These are phyloP conservation scores for Sisor rabdophorus DNA, from an alignment of 2,113 vertebrate species.

Conservation along the genomic window DNA sequence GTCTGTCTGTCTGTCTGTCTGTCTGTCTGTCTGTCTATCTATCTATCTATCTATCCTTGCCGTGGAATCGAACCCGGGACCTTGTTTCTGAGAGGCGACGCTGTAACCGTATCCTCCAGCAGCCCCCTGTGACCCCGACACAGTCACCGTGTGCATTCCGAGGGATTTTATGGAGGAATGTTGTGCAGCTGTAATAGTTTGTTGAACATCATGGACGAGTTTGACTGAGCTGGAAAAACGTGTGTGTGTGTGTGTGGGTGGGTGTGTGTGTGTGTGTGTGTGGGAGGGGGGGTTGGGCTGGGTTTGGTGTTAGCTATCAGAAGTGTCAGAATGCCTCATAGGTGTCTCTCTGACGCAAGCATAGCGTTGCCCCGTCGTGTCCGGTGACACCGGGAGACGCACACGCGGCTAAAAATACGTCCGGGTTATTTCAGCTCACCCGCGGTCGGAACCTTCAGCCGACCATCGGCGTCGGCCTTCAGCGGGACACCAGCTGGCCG, in stretches of 20 bases:
- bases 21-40: no score
- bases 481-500: neutral
- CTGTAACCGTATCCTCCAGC: no score
- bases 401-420: constrained; percentile 79
- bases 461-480: constrained; percentile 44
- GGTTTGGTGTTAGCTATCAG: constrained; percentile 61
- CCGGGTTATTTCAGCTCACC: constrained; percentile 61
- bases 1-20: no score
- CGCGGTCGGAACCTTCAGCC: constrained; percentile 49
- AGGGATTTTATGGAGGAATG: neutral
- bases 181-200: neutral
- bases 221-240: neutral
- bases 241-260: neutral
- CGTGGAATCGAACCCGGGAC: no score
- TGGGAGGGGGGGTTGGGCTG: neutral
- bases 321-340: constrained; percentile 83
- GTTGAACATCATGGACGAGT: neutral
- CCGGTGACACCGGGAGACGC: constrained; percentile 78
- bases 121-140: no score
- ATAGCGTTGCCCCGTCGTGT: constrained; percentile 82
- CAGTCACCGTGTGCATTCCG: no score
- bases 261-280: no score
- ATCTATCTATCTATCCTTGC: no score
- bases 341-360: constrained; percentile 91
- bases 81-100: no score